Percentiles rank a stretch among this genome's conserved stretches.
phyloP scores from a whole-genome alignment of 2,888 invertebrate genomes.

The Lomographa bimaculata region DNA sequence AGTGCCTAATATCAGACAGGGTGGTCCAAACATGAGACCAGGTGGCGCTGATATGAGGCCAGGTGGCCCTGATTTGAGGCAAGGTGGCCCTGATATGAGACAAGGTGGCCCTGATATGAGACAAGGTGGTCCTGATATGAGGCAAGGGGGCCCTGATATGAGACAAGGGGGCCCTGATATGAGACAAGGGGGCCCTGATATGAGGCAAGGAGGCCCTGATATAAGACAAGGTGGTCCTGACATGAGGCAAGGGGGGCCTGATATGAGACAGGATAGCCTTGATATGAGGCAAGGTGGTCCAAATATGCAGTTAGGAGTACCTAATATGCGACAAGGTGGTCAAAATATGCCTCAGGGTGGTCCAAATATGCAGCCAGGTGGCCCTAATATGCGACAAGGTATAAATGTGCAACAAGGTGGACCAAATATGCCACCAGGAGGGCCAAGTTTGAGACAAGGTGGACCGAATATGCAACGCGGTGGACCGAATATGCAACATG shows the following conservation, averaged over 20 bases:
- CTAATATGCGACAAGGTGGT: conserved; percentile 9
- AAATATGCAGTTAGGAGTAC: conserved; percentile 8
- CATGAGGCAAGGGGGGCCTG: conserved; percentile 12
- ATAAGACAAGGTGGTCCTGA: conserved; percentile 12
- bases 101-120: conserved; percentile 57
- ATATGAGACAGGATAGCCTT: conserved; percentile 25
- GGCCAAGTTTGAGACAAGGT: conserved; percentile 18
- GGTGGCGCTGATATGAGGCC: conserved; percentile 13
- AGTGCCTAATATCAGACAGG: conserved; percentile 35
- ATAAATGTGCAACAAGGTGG: conserved; percentile 25
- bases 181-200: conserved; percentile 19
- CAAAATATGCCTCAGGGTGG: conserved; percentile 12
- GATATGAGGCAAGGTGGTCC: conserved; percentile 10
- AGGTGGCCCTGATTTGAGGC: conserved; percentile 13
- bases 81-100: conserved; percentile 12
- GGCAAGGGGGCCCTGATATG: conserved; percentile 59
- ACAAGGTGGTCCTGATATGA: conserved; percentile 54
- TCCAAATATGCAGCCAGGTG: conserved; percentile 3
- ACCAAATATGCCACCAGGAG: conserved; percentile 23
- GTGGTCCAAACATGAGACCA: conserved; percentile 13
- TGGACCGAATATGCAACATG: conserved; percentile 14
- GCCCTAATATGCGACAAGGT: conserved; percentile 4
- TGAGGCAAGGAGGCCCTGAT: conserved; percentile 20
- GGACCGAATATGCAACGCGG: conserved; percentile 17
- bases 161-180: conserved; percentile 27